Conservation (phyloP, 2,797 vertebrate species). For the Falco columbarius region DNA sequence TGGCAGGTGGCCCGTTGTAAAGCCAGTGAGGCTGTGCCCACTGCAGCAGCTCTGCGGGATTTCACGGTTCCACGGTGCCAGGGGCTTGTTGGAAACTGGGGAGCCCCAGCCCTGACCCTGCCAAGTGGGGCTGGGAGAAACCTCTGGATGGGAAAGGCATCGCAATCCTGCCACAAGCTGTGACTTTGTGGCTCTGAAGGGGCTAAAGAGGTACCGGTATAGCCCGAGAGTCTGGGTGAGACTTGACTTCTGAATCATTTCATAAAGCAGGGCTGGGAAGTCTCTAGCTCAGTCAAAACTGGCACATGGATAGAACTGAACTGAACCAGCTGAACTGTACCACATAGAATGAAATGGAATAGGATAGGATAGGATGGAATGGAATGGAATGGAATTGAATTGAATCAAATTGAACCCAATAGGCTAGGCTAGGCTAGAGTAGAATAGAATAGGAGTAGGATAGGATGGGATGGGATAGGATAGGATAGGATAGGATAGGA, state of each 20-base stretch:
- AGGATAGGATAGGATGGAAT: fast-evolving
- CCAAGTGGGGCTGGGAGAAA: neutral
- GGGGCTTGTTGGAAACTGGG: neutral
- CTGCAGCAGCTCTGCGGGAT: neutral
- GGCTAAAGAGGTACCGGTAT: neutral
- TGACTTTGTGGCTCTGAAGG: neutral
- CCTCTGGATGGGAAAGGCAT: neutral
- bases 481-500: neutral
- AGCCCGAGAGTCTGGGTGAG: neutral
- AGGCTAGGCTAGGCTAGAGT: neutral
- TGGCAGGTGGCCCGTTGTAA: neutral
- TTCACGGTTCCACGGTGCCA: fast-evolving
- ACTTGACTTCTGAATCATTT: neutral
- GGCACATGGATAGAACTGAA: fast-evolving
- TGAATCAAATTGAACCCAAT: too few relatives aligned
- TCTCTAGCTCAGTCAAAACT: neutral
- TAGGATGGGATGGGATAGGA: too few relatives aligned
- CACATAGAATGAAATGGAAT: too few relatives aligned
- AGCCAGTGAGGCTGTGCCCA: neutral
- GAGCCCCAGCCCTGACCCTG: neutral
- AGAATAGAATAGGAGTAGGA: neutral
- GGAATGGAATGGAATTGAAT: neutral
- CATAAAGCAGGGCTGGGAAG: neutral
- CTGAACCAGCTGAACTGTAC: neutral
- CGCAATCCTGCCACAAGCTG: neutral